Evolutionary conservation across 2,113 vertebrate species (phyloP), one percentile per base, ranked within the genome.

Genomic region (Oryzias curvinotus): DNA sequence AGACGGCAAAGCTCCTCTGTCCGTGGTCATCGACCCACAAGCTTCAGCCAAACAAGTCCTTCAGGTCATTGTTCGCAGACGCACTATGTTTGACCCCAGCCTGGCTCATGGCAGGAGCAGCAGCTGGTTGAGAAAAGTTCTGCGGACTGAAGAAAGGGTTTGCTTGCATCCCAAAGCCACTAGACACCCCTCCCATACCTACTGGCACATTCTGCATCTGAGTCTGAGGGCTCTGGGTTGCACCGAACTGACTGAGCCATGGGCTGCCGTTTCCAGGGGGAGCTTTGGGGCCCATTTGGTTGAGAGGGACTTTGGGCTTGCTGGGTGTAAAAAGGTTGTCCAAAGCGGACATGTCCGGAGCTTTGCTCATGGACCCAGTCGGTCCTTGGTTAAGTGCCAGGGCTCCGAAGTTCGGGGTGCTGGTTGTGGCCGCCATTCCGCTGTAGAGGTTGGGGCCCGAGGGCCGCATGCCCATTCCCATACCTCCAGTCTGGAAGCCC

Each of bases 71-170:
- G 90, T 93, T 98, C 88, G 92, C 94, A 5, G 96, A 98, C 26
- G 90, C 91, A 75, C 94, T 95, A 47, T 82, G 95, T 86, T 93
- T 90, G 74, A 96, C 82, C n/a, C 89, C 90, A 68, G 92, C 90
- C 65, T 84, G 82, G 66, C 93, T 94, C 64, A 80, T 16, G 52
- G 65, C 83, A 17, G 93, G 87, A 16, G 78, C 16, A 1, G 75
- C 66, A 8, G 80, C 16, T 21, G 90, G 62, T 82, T 97, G 97
- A 77, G 94, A 83, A 60, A 97, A 97, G 93, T 95, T 98, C 91
- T 96, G 96, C 4, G 97, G 96, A 81, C 85, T 95, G 86, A 97
- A 98, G 89, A 99, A 99, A 51, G 97, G 97, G 81, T 99, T 98
- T 48, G 94, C 94, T 88, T 98, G 96, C 85, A 96, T 85, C 49